Evolutionary conservation across 2,113 vertebrate genomes (phyloP).

Genomic region (Mesoclemmys tuberculata): DNA sequence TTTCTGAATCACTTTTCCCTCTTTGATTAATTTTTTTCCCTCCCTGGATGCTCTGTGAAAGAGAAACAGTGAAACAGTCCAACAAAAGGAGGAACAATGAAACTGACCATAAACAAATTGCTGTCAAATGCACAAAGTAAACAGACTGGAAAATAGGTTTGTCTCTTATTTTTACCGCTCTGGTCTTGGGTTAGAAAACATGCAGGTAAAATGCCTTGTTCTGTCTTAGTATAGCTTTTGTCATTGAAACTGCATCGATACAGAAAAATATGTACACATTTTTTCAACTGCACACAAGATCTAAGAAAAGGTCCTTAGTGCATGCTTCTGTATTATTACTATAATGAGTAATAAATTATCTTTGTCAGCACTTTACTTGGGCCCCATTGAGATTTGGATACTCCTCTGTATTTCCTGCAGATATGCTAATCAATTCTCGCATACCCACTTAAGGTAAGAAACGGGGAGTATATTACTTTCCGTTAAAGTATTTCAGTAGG

Average conservation of each 20-base stretch:
- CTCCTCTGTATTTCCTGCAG: constrained; percentile 65
- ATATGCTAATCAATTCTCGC: not conserved
- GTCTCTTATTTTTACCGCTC: not conserved
- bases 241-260: not conserved
- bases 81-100: not conserved
- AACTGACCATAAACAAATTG: not conserved
- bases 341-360: not conserved
- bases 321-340: not conserved
- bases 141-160: not conserved
- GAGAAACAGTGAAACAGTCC: not conserved
- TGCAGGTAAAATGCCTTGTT: not conserved
- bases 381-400: constrained; percentile 39
- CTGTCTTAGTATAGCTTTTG: not conserved
- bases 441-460: constrained; percentile 41
- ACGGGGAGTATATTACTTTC: not conserved
- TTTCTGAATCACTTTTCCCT: not conserved
- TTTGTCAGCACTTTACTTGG: constrained; percentile 19
- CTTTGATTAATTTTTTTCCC: not conserved
- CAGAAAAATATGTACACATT: not conserved
- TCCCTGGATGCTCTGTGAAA: not conserved
- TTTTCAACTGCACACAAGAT: not conserved
- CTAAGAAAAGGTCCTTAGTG: not conserved
- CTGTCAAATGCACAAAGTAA: not conserved
- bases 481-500: not conserved
- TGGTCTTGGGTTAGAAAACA: not conserved